These are phyloP conservation scores for Drosophila setifemur DNA, from an alignment of 1,140 invertebrate genomes.

Conservation along the genomic window DNA sequence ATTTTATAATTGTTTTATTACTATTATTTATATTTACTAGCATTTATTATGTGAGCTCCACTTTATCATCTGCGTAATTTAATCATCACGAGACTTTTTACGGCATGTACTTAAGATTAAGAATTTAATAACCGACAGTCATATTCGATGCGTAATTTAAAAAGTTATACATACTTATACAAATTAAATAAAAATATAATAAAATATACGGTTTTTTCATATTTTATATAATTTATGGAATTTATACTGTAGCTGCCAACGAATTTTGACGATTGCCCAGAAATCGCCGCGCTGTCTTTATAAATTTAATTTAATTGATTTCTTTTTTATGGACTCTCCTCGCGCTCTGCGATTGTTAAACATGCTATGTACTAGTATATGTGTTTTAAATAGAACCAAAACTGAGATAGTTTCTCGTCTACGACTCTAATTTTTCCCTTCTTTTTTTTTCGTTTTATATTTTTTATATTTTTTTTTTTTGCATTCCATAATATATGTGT, in stretches of 20 bases:
- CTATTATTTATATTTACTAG: too few relatives aligned
- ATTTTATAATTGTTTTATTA: too few relatives aligned
- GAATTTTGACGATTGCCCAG: slow-evolving; percentile 8
- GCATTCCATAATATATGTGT: slow-evolving; percentile 29
- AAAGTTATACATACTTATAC: too few relatives aligned
- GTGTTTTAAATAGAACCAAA: slow-evolving; percentile 1
- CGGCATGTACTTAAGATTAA: background rate
- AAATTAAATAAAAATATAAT: background rate
- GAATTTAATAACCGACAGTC: too few relatives aligned
- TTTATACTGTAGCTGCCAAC: slow-evolving; percentile 8
- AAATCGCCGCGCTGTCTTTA: slow-evolving; percentile 21
- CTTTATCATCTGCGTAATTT: background rate
- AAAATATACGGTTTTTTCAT: background rate
- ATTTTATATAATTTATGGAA: too few relatives aligned
- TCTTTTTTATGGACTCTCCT: slow-evolving; percentile 34
- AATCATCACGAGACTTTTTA: slow-evolving; percentile 1
- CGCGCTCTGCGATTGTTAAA: slow-evolving; percentile 3
- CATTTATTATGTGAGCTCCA: too few relatives aligned
- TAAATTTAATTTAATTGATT: slow-evolving; percentile 61
- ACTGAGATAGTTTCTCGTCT: slow-evolving; percentile 19
- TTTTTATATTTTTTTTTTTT: background rate
- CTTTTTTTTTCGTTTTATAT: slow-evolving; percentile 4
- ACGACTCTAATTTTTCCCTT: slow-evolving; percentile 9
- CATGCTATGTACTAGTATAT: background rate
- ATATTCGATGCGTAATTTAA: too few relatives aligned